A percentile compares a stretch with the other conserved stretches of the same genome.
Conservation (phyloP, 2,113 vertebrate genomes). For the Oncorhynchus tshawytscha region DNA sequence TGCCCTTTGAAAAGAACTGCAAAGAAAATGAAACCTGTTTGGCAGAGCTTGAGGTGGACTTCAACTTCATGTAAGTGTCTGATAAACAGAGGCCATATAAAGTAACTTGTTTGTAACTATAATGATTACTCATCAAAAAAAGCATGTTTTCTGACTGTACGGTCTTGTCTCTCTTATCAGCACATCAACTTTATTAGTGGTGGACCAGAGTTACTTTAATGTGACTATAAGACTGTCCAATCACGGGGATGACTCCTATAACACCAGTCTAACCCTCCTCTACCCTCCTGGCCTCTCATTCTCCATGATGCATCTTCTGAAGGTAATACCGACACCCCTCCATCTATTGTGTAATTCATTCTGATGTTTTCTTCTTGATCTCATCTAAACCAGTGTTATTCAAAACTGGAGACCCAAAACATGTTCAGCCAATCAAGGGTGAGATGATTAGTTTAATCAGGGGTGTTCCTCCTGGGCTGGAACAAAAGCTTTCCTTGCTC, state of each 20-base stretch:
- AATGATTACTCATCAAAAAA: background rate
- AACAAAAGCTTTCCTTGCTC: no score
- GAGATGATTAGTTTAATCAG: background rate
- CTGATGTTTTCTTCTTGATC: no score
- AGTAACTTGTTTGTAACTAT: background rate
- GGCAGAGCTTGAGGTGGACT: slow-evolving; percentile 49
- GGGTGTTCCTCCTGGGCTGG: background rate
- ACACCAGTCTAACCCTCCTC: slow-evolving; percentile 66
- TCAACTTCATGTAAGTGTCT: slow-evolving; percentile 48
- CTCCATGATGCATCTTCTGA: slow-evolving; percentile 46
- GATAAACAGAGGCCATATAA: background rate
- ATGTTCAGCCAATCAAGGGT: no score
- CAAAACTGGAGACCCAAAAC: no score
- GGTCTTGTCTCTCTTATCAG: slow-evolving; percentile 40
- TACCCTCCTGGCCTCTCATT: slow-evolving; percentile 71
- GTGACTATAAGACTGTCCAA: slow-evolving; percentile 53
- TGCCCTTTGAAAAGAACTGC: slow-evolving; percentile 76
- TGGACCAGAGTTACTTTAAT: slow-evolving; percentile 36
- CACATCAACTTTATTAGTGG: slow-evolving; percentile 54
- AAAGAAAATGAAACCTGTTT: slow-evolving; percentile 38
- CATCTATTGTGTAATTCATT: no score
- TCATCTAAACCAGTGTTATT: no score
- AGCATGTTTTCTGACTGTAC: background rate
- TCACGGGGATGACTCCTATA: slow-evolving; percentile 69
- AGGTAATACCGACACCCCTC: slow-evolving; percentile 40